Evolutionary conservation across 2,113 vertebrate species (phyloP).

Genomic region (Cisticola juncidis): DNA sequence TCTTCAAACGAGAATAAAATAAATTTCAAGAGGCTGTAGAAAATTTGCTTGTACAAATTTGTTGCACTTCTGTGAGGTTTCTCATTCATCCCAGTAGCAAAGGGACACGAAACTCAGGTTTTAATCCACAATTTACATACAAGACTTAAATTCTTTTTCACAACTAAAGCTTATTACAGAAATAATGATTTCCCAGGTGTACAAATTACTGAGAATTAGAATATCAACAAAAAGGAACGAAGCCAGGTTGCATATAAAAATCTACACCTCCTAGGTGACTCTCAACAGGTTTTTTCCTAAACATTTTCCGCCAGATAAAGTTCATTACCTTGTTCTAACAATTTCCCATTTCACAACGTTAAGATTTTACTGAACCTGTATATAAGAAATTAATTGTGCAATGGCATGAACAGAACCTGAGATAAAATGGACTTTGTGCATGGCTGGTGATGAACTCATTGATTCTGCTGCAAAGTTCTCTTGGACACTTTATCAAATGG

Average conservation of each 20-base stretch:
- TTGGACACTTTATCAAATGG: not conserved
- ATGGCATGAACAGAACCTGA: conserved; percentile 19
- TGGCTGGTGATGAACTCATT: not conserved
- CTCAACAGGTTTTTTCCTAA: not conserved
- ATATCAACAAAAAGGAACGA: not conserved
- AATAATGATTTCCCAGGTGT: not conserved
- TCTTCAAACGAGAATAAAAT: not conserved
- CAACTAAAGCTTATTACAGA: conserved; percentile 6
- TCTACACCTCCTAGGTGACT: not conserved
- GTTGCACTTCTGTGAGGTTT: not conserved
- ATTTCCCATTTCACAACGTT: not conserved
- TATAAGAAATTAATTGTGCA: conserved; percentile 30
- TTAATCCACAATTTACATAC: not conserved
- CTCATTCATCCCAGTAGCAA: not conserved
- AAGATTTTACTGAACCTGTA: not conserved
- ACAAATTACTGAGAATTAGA: not conserved
- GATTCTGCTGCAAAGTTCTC: not conserved
- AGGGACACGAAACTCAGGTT: not conserved
- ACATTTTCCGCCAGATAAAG: not conserved
- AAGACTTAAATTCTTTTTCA: not conserved
- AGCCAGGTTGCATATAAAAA: not conserved
- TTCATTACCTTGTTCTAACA: not conserved
- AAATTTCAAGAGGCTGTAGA: not conserved
- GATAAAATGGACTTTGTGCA: not conserved
- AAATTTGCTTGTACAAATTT: not conserved